Conservation (phyloP, 92 coral and sea anemone species). For the Epizoanthus illoricatus region DNA sequence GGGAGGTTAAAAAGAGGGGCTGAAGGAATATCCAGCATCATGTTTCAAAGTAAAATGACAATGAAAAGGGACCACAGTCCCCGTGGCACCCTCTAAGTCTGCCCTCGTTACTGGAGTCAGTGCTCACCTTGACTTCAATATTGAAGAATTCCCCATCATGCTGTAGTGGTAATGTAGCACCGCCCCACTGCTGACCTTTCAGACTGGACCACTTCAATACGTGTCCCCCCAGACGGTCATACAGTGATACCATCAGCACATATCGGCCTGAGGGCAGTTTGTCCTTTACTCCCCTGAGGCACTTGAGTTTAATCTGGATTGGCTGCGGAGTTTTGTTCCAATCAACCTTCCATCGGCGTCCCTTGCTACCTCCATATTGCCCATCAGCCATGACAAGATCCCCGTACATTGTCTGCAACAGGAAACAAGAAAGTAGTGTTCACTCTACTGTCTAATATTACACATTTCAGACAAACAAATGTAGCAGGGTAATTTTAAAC, state of each 20-base stretch:
- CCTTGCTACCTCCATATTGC: conserved; percentile 97
- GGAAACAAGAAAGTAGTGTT: neutral
- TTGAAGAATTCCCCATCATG: conserved; percentile 98
- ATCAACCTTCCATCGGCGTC: conserved; percentile 97
- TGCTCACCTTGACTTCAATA: conserved; percentile 87
- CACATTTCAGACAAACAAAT: no score
- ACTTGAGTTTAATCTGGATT: conserved; percentile 89
- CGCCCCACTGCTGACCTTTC: conserved; percentile 99
- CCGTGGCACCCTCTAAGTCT: no score
- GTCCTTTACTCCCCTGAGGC: conserved; percentile 95
- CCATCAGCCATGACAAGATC: conserved; percentile 97
- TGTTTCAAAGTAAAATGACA: no score
- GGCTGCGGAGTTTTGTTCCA: conserved; percentile 99
- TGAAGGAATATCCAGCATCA: no score
- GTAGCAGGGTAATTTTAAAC: no score
- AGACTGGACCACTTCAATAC: conserved; percentile 98
- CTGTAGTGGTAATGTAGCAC: conserved; percentile 95
- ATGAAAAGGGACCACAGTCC: no score
- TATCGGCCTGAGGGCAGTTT: conserved; percentile 97
- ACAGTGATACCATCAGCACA: conserved; percentile 95
- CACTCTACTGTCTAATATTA: neutral
- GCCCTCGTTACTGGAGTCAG: no score
- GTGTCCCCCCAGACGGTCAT: conserved; percentile 99
- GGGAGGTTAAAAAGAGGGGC: no score
- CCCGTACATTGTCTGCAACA: conserved; percentile 93